Base-by-base conservation (phyloP, 2,888 invertebrate species). In the Phalera bucephala region DNA sequence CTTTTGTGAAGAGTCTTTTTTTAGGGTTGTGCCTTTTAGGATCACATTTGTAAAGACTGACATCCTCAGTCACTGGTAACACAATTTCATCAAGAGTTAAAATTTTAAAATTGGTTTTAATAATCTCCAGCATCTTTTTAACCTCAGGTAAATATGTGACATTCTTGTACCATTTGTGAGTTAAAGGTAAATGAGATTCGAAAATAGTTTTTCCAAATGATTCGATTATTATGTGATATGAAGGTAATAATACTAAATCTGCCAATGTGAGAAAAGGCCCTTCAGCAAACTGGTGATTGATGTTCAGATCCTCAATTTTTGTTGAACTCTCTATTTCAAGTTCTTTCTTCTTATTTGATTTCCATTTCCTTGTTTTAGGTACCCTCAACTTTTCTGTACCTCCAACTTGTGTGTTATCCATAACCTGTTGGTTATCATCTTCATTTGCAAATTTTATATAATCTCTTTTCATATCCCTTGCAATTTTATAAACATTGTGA, bases 401-500 rank as follows among this genome's bases (percentile, higher is more conserved):
- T 20, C 23, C 25, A 7, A 28, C 28, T 35, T 29, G 33, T 19
- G 4, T 11, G 7, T 10, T 6, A 7, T 29, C 29, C 8, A 11
- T 0, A 7, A 7, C 29, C 11, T 29, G 9, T 26, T 14, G 40
- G 15, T 39, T 33, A 23, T 55, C 46, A 50, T 71, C 33, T 20
- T 28, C 31, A 26, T 45, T 35, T 42, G 27, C 62, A 66, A 35
- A 53, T 61, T 52, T 55, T 4, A 59, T 22, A 43, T 44, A 61
- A 22, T 61, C 58, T 57, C 91, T 91, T 12, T 89, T 91, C 19
- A 87, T 45, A 45, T 93, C 90, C 47, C 94, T 88, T 1, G 93
- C 93, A 39, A 93, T 74, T 84, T 96, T 96, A 52, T 94, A 94
- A 17, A 96, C 92, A 81, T 98, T 98, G 66, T 97, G 97, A 46